Conservation (phyloP, 2,113 vertebrate genomes). For the Notothenia rossii region DNA sequence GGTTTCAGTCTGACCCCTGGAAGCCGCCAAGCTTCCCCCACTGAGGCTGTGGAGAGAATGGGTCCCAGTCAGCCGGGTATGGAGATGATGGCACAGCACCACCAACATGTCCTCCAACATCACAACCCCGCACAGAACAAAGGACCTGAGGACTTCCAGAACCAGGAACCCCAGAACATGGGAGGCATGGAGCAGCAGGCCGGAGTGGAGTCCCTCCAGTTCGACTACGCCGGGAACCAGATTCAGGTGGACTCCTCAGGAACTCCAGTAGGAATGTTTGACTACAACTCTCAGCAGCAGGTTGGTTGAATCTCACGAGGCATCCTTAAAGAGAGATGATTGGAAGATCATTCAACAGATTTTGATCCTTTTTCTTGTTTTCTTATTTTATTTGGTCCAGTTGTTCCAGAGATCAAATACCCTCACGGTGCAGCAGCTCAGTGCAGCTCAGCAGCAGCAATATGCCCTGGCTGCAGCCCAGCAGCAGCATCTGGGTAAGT, state of each 20-base stretch:
- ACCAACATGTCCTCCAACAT: slow-evolving; percentile 76
- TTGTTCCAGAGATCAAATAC: slow-evolving; percentile 95
- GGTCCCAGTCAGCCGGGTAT: slow-evolving; percentile 88
- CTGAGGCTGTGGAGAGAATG: slow-evolving; percentile 95
- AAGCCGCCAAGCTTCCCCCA: slow-evolving; percentile 96
- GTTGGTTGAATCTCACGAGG: slow-evolving; percentile 77
- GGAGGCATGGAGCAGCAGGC: slow-evolving; percentile 97
- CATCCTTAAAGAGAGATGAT: background rate
- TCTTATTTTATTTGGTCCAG: slow-evolving; percentile 70
- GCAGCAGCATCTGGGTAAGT: slow-evolving; percentile 95
- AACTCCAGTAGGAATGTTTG: slow-evolving; percentile 94
- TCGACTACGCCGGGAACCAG: slow-evolving; percentile 97
- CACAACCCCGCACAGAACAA: slow-evolving; percentile 90
- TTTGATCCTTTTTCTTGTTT: slow-evolving; percentile 1
- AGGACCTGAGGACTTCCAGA: slow-evolving; percentile 93
- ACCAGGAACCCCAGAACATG: slow-evolving; percentile 93
- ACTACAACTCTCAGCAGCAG: slow-evolving; percentile 98
- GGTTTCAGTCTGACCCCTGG: slow-evolving; percentile 91
- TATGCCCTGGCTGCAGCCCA: slow-evolving; percentile 96
- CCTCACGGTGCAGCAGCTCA: slow-evolving; percentile 95
- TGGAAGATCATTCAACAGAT: slow-evolving; percentile 8
- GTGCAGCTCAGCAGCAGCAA: slow-evolving; percentile 96
- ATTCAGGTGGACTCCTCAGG: slow-evolving; percentile 97
- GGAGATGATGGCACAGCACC: slow-evolving; percentile 91
- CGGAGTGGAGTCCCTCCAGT: slow-evolving; percentile 95